phyloP scores from a whole-genome alignment of 2,888 invertebrate genomes.

The Drepanosiphum platanoidis region DNA sequence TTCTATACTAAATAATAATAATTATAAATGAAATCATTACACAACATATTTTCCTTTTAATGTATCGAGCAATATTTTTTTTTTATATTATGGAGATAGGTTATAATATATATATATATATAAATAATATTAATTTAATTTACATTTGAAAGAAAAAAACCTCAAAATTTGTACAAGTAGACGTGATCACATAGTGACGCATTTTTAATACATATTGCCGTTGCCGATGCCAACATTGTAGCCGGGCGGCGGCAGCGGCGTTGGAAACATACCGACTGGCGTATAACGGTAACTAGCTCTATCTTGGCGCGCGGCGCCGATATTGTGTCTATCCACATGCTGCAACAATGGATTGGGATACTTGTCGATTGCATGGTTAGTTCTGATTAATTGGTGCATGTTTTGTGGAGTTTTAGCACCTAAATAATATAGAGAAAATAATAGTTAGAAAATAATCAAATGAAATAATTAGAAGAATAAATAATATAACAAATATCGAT shows the following conservation, averaged over 20 bases:
- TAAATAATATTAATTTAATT: slow-evolving; percentile 50
- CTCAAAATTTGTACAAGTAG: slow-evolving; percentile 50
- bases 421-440: slow-evolving; percentile 20
- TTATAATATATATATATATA: slow-evolving; percentile 42
- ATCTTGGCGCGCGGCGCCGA: slow-evolving; percentile 63
- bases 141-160: slow-evolving; percentile 61
- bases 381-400: slow-evolving; percentile 48
- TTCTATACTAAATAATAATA: slow-evolving; percentile 53
- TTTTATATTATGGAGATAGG: slow-evolving; percentile 46
- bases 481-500: slow-evolving; percentile 16
- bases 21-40: slow-evolving; percentile 50
- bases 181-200: neutral
- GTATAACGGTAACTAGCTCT: slow-evolving; percentile 63
- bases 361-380: slow-evolving; percentile 52
- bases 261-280: slow-evolving; percentile 61
- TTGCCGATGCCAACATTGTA: slow-evolving; percentile 63
- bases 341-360: slow-evolving; percentile 50
- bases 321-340: slow-evolving; percentile 54
- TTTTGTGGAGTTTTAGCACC: slow-evolving; percentile 50
- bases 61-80: slow-evolving; percentile 45
- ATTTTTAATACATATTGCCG: slow-evolving; percentile 47
- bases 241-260: slow-evolving; percentile 30
- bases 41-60: slow-evolving; percentile 42
- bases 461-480: slow-evolving; percentile 9
- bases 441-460: neutral